These are phyloP conservation scores for Brachyrhaphis roseni DNA, from an alignment of 2,797 vertebrate genomes.

Conservation along the genomic window DNA sequence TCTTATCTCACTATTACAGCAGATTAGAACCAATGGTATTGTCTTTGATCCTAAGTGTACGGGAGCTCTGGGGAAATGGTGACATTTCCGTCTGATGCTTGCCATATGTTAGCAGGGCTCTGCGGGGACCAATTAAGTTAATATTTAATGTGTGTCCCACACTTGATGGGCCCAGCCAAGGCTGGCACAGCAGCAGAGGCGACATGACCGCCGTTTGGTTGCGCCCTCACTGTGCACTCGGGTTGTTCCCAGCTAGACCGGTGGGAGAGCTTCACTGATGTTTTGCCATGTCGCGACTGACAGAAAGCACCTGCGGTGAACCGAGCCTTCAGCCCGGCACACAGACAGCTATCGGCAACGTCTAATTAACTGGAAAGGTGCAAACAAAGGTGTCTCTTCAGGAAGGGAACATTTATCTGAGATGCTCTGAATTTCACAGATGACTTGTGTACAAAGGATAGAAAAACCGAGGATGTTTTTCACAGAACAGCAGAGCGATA, in stretches of 20 bases:
- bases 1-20: conserved; percentile 83
- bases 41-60: conserved; percentile 81
- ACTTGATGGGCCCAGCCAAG: conserved; percentile 72
- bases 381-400: conserved; percentile 41
- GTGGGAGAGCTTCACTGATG: conserved; percentile 71
- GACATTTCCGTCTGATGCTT: conserved; percentile 80
- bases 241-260: conserved; percentile 66
- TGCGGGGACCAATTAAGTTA: conserved; percentile 83
- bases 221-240: conserved; percentile 54
- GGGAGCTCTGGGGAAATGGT: conserved; percentile 74
- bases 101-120: conserved; percentile 76
- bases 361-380: conserved; percentile 57
- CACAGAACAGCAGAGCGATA: conserved; percentile 21
- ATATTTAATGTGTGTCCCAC: conserved; percentile 82
- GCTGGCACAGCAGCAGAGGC: conserved; percentile 71
- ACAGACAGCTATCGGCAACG: conserved; percentile 38
- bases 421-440: conserved; percentile 34
- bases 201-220: conserved; percentile 64
- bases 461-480: conserved; percentile 23
- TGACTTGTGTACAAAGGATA: conserved; percentile 11
- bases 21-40: conserved; percentile 83
- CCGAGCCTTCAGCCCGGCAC: conserved; percentile 29
- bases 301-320: conserved; percentile 70
- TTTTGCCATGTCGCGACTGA: conserved; percentile 69
- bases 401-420: conserved; percentile 26